Percentiles rank a stretch among this genome's conserved stretches.
These are phyloP conservation scores for Anser cygnoides DNA, from an alignment of 2,113 vertebrate species.

Conservation along the genomic window DNA sequence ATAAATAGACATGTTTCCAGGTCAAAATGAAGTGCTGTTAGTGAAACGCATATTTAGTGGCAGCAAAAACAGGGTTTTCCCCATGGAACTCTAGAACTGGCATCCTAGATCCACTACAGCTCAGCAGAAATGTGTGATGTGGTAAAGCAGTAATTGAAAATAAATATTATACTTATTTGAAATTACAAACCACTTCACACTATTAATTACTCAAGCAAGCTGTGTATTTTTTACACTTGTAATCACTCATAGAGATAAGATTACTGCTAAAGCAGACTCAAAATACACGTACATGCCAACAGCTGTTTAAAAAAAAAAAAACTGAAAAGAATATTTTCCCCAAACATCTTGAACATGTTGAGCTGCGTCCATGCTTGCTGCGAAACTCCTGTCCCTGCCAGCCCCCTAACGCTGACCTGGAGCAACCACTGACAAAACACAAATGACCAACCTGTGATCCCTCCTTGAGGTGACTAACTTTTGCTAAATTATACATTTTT, in stretches of 20 bases:
- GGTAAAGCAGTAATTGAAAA: constrained; percentile 40
- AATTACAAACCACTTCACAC: constrained; percentile 60
- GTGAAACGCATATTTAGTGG: not conserved
- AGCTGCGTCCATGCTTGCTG: not conserved
- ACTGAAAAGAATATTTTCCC: not conserved
- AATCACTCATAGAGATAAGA: constrained; percentile 47
- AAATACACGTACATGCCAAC: constrained; percentile 30
- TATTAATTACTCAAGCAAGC: constrained; percentile 54
- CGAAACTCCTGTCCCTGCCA: not conserved
- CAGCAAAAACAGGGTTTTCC: not conserved
- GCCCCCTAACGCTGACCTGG: not conserved
- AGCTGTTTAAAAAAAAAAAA: not conserved
- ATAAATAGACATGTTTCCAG: not conserved
- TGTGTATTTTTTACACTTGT: constrained; percentile 41
- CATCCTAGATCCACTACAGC: not conserved
- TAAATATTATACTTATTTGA: constrained; percentile 51
- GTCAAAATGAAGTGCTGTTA: not conserved
- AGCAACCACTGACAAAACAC: not conserved
- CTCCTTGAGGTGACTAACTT: not conserved
- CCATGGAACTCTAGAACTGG: not conserved
- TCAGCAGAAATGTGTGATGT: not conserved
- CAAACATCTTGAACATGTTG: not conserved
- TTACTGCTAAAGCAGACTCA: constrained; percentile 3
- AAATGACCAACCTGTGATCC: not conserved
- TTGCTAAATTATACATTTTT: not conserved